Base-by-base conservation (phyloP, 2,113 vertebrate species). In the cat (Felis catus) region DNA sequence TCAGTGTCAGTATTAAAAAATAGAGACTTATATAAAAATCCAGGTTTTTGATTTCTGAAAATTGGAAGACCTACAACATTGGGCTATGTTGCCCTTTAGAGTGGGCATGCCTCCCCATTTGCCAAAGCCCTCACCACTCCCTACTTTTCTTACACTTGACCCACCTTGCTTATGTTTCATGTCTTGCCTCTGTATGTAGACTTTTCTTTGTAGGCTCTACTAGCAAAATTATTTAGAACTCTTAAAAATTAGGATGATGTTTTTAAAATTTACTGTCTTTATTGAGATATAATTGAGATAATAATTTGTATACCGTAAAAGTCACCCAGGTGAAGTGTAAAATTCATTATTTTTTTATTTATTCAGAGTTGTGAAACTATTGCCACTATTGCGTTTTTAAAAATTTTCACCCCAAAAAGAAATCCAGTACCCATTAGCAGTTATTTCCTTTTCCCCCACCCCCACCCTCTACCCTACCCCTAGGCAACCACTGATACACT, bases 171-270 rank as follows among this genome's bases (percentile, higher is more conserved):
- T 19, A 14, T 61, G 11, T 48, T 33, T 27, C 14, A 41, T 80
- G 31, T 29, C 39, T 94, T 84, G 63, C 39, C 33, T 86, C 76
- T 53, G 18, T 23, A 66, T 53, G 18, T 23, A 66, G 41, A 63
- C 41, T 93, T 93, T 84, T 70, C 81, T 66, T 66, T 66, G 12
- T 58, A n/a, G 79, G 4, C 31, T 63, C 25, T 88, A 6, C 41
- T 66, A 84, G 74, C 68, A 83, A 78, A 94, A 71, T 83, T 86
- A 71, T 74, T 76, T 92, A 94, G 65, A 81, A 88, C 15, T 55
- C 65, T 91, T 90, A 65, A 29, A 89, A 70, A 55, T 80, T 58
- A 85, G 29, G 23, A 36, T 82, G 66, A 51, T 73, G 76, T 89
- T 90, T 90, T 96, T 73, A 71, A 74, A 94, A 78, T 78, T 29